Conservation (phyloP, 2,113 vertebrate species). For the Cervus canadensis region DNA sequence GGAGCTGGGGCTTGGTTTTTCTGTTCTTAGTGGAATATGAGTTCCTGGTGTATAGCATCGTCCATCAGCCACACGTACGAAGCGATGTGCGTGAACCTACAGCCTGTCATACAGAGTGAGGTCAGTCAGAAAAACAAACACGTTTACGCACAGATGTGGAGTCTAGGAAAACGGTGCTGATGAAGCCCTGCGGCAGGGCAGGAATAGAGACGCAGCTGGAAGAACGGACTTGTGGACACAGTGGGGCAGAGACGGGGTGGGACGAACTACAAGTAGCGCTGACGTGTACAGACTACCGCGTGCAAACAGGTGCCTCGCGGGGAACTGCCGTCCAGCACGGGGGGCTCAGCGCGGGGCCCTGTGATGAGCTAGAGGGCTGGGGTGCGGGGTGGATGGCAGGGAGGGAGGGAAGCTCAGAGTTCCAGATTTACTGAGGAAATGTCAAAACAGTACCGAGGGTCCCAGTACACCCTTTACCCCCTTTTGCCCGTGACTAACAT, state of each 20-base stretch:
- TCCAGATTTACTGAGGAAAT: neutral
- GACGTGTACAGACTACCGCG: fast-evolving
- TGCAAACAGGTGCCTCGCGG: neutral
- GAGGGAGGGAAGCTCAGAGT: neutral
- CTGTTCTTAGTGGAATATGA: neutral
- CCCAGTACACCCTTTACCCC: neutral
- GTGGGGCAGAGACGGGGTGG: neutral
- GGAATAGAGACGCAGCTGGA: neutral
- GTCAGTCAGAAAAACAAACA: neutral
- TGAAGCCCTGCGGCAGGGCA: neutral
- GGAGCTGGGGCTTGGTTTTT: neutral
- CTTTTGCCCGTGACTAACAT: neutral
- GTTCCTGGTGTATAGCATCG: neutral
- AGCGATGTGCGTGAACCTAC: neutral
- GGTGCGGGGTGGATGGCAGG: neutral
- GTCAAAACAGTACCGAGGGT: too few species aligned
- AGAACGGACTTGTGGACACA: fast-evolving
- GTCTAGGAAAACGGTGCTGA: neutral
- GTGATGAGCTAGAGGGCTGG: neutral
- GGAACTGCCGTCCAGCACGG: neutral
- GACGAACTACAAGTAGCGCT: neutral
- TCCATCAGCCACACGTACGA: neutral
- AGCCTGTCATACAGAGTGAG: neutral
- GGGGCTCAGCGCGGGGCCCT: fast-evolving
- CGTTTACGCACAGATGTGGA: neutral